These are phyloP conservation scores for Melolontha melolontha DNA, from an alignment of 2,888 invertebrate species.

Conservation along the genomic window DNA sequence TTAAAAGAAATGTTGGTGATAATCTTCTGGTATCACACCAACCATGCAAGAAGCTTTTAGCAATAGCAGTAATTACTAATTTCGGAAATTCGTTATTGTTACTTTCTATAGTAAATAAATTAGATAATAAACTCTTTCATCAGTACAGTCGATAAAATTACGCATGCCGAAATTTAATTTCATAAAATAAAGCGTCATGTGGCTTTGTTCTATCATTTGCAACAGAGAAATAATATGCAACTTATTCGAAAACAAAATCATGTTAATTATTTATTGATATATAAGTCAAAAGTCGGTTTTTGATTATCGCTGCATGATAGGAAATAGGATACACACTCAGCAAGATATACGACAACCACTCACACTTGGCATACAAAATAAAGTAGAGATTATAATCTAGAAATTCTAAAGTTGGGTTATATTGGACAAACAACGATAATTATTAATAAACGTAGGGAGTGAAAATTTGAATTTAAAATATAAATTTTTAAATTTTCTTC, in stretches of 20 bases:
- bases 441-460: no score
- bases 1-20: slow-evolving; percentile 12
- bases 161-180: slow-evolving; percentile 26
- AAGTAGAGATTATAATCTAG: no score
- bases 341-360: no score
- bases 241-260: not conserved
- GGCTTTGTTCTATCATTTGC: slow-evolving; percentile 38
- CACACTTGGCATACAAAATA: no score
- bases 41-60: slow-evolving; percentile 54
- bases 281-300: no score
- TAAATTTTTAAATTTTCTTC: no score
- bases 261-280: no score
- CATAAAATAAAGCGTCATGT: slow-evolving; percentile 41
- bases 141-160: not conserved
- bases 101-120: slow-evolving; percentile 51
- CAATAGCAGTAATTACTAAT: slow-evolving; percentile 57
- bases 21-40: slow-evolving; percentile 31
- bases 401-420: no score
- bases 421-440: no score
- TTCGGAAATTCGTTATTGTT: slow-evolving; percentile 42
- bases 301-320: no score
- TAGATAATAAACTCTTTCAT: slow-evolving; percentile 42
- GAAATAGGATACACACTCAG: no score
- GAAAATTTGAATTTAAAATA: no score
- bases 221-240: slow-evolving; percentile 40